Percentiles rank a stretch among this genome's conserved stretches.
Conservation (phyloP, 1,140 invertebrate species). For the Zaprionus taronus region DNA sequence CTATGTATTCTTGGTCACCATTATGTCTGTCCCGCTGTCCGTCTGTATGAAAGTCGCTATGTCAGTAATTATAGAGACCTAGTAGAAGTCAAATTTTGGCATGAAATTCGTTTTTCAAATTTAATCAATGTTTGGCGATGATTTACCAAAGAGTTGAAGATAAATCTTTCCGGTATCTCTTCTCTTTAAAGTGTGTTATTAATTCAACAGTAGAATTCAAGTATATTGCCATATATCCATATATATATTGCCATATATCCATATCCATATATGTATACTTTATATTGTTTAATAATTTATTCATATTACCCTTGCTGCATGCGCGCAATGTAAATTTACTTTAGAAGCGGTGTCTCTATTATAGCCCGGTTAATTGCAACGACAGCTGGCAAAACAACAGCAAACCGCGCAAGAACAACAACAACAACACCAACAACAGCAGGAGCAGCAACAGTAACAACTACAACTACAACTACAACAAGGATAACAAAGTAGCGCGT, state of each 20-base stretch:
- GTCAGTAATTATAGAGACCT: too few relatives aligned
- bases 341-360: conserved; percentile 71
- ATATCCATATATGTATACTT: not conserved
- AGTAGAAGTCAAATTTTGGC: too few relatives aligned
- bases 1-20: too few relatives aligned
- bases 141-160: too few relatives aligned
- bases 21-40: too few relatives aligned
- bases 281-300: conserved; percentile 24
- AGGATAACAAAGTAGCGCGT: conserved; percentile 34
- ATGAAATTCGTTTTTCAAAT: too few relatives aligned
- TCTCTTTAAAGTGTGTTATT: not conserved
- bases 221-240: not conserved
- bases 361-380: conserved; percentile 79
- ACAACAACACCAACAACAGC: conserved; percentile 49
- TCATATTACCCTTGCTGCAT: conserved; percentile 10
- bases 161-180: not conserved
- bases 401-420: conserved; percentile 75
- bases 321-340: conserved; percentile 64
- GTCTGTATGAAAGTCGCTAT: too few relatives aligned
- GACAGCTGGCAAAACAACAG: conserved; percentile 80
- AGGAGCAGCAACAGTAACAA: conserved; percentile 59
- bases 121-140: too few relatives aligned
- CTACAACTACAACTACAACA: conserved; percentile 46
- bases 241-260: not conserved
- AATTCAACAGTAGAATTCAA: not conserved